A percentile compares a stretch with the other conserved stretches of the same genome.
phyloP scores from a whole-genome alignment of 2,888 invertebrate genomes.

The Andrena hattorfiana region DNA sequence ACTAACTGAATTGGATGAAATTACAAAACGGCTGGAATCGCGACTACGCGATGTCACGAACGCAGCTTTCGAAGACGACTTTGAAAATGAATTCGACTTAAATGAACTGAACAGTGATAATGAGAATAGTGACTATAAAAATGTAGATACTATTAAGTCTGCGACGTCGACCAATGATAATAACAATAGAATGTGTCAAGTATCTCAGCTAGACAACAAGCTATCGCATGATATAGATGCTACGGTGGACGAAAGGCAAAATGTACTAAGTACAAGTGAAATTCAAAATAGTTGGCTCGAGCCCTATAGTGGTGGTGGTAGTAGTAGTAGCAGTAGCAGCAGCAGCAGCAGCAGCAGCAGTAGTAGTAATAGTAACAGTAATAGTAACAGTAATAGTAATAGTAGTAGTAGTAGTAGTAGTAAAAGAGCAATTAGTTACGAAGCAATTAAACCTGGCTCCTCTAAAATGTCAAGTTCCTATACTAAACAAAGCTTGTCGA shows the following conservation, averaged over 20 bases:
- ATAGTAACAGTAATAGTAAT: too few species aligned
- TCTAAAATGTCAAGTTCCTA: constrained; percentile 67
- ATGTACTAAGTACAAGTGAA: constrained; percentile 31
- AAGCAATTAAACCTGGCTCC: constrained; percentile 67
- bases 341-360: too few species aligned
- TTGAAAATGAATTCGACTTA: constrained; percentile 86
- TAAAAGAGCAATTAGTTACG: constrained; percentile 55
- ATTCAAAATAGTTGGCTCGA: constrained; percentile 33
- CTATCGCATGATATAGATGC: constrained; percentile 25
- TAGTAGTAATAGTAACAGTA: too few species aligned
- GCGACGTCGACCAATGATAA: constrained; percentile 2
- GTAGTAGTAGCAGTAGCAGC: too few species aligned
- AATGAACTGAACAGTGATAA: constrained; percentile 73
- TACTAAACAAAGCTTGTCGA: constrained; percentile 47
- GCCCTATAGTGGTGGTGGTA: neutral
- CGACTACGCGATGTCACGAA: constrained; percentile 87
- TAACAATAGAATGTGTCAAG: constrained; percentile 21
- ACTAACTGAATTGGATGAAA: constrained; percentile 88
- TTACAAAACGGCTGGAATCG: constrained; percentile 87
- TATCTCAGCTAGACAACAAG: constrained; percentile 37
- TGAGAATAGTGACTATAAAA: constrained; percentile 70
- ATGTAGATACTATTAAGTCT: constrained; percentile 29
- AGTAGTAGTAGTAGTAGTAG: neutral
- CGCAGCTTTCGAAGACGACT: constrained; percentile 86
- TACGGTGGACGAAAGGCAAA: constrained; percentile 32